Base-by-base conservation (phyloP, 2,797 vertebrate genomes). In the Rhincodon typus region DNA sequence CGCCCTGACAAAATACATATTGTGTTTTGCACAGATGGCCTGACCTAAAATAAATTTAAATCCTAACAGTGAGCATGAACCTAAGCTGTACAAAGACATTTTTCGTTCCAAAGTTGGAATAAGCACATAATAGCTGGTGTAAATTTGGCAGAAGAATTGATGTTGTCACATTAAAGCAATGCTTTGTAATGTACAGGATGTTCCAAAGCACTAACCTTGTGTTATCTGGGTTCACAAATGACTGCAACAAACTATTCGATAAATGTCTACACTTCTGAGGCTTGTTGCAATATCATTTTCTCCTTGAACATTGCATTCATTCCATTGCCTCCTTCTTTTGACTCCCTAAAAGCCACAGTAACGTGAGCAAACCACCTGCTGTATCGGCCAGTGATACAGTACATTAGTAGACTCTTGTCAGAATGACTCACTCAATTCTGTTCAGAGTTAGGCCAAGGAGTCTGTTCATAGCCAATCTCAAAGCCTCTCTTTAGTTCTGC, bases 121-220 rank as follows among this genome's bases (percentile, higher is more conserved):
- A 23, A 67, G 90, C 90, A 93, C 38, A 67, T 62, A 93, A 93
- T 93, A 93, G 67, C 62, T 93, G n/a, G 90, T 93, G n/a, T 93
- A 93, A 42, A 69, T 69, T 93, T 93, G 90, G 66, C 90, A 67
- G 23, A 12, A 62, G 62, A 42, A 69, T 93, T 42, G 62, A 69
- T 42, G 21, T 66, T 93, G 66, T 69, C 66, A 67, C n/a, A 67
- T 12, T 93, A 69, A 93, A 93, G 90, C 66, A 93, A 42, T 93
- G 38, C 19, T 42, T 93, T 42, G 62, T 21, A 67, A 93, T 93
- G 90, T 93, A 69, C 90, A 67, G 19, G 10, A 42, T 69, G 90
- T 93, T 93, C 90, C 66, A 69, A 67, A n/a, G 66, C 90, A 84
- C 38, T 93, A 93, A 69, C 90, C 62, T 93, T 93, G 90, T 42